Evolutionary conservation across 2,888 invertebrate genomes (phyloP), one percentile per base, ranked within the genome.

Genomic region (Brachyptera putata): DNA sequence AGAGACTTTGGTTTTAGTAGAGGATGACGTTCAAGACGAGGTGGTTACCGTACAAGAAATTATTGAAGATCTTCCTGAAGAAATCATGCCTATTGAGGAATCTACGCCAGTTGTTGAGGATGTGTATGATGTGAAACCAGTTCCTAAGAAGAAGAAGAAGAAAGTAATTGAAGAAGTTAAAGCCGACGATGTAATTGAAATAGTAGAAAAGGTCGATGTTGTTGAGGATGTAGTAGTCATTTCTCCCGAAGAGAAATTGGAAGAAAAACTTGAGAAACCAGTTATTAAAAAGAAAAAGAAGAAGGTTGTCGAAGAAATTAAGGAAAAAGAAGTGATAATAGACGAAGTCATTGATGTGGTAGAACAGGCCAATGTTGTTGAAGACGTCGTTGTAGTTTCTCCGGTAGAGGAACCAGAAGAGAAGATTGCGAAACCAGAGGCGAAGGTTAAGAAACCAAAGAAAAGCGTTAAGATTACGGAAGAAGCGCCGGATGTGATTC

Each of bases 41-140:
- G 65, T 65, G 57, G 58, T 61, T 37, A 69, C 65, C 14, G 43
- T 68, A 0, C 66, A 67, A 70, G 73, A 73, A 67, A 68, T 68
- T 63, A 68, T 75, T 9, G 77, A 76, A 61, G 73, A 73, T 57
- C 46, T 66, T 60, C 66, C 68, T 9, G 66, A 70, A 4, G 69
- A 71, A 59, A 65, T 61, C 21, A 62, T 57, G 7, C 63, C 63
- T 1, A 63, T 63, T 18, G 66, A 68, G 3, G 65, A 67, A 25
- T 60, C 60, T 1, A 62, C 61, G 49, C 46, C 60, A 53, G 59
- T 57, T n/a, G 49, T 62, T 1, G 21, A 65, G 11, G 62, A 61
- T 49, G 61, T 63, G 36, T 57, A 53, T 16, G 59, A 60, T 22
- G 57, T 55, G 39, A 48, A 57, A 24, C 30, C 36, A 3, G 22